Conservation (phyloP, 92 coral and sea anemone genomes). For the Ricordea florida region DNA sequence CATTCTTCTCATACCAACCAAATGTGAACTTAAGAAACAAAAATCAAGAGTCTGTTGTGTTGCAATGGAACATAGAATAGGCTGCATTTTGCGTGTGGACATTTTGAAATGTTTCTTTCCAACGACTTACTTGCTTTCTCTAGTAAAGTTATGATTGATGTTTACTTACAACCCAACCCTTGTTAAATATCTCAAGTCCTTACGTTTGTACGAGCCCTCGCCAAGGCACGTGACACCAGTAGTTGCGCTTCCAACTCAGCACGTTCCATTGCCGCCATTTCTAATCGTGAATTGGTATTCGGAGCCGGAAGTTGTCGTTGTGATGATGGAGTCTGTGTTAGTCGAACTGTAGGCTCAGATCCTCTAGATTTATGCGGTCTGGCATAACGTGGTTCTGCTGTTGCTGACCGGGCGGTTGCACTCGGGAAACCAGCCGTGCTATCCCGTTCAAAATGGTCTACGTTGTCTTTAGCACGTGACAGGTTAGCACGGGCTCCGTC, state of each 20-base stretch:
- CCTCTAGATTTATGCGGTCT: not conserved
- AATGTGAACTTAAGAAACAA: too few species aligned
- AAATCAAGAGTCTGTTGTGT: too few species aligned
- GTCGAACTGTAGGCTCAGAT: not conserved
- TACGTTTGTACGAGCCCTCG: conserved; percentile 74
- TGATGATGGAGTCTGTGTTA: not conserved
- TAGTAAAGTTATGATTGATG: too few species aligned
- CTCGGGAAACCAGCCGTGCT: conserved; percentile 22
- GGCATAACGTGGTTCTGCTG: not conserved
- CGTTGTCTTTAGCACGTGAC: conserved; percentile 75
- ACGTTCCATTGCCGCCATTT: conserved; percentile 70
- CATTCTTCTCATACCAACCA: too few species aligned
- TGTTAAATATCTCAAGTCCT: not conserved
- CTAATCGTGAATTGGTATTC: conserved; percentile 1
- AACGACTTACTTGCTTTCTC: too few species aligned
- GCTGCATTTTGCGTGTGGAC: too few species aligned
- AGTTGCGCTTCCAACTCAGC: conserved; percentile 85
- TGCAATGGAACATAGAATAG: too few species aligned
- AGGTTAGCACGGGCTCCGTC: conserved; percentile 75
- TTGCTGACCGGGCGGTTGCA: conserved; percentile 28
- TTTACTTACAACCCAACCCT: not conserved
- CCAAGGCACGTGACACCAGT: conserved; percentile 84
- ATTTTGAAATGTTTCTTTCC: too few species aligned
- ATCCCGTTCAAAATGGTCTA: conserved; percentile 74
- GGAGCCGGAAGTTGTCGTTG: too few species aligned